These are phyloP conservation scores for Microctonus aethiopoides DNA, from an alignment of 2,888 invertebrate species.

Conservation along the genomic window DNA sequence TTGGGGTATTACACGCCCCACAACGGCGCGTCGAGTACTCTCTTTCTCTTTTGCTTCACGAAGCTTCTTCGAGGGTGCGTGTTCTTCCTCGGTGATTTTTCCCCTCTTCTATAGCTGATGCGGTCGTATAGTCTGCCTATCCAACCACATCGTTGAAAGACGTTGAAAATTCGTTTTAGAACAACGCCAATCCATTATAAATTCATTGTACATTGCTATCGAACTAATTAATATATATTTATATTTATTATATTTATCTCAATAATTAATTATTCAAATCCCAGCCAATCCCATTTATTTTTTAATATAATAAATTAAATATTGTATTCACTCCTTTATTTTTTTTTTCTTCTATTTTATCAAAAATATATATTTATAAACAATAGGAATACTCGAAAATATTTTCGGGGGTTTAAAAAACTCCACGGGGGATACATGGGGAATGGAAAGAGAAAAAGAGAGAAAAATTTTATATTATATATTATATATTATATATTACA, in stretches of 20 bases:
- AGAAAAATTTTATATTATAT: too few species aligned
- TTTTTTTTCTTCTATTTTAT: neutral
- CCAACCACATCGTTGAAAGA: neutral
- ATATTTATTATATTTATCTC: neutral
- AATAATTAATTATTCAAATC: neutral
- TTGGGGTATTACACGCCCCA: slow-evolving; percentile 64
- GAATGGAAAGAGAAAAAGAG: neutral
- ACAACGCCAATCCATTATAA: slow-evolving; percentile 66
- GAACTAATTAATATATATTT: slow-evolving; percentile 62
- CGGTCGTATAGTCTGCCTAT: slow-evolving; percentile 1
- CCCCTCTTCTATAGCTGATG: slow-evolving; percentile 28
- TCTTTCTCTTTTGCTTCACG: slow-evolving; percentile 30
- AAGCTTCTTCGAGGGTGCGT: slow-evolving; percentile 14
- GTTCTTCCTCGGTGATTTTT: slow-evolving; percentile 25
- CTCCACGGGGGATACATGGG: neutral
- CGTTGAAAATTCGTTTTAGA: slow-evolving; percentile 59
- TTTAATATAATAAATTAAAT: too few species aligned
- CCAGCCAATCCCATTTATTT: neutral
- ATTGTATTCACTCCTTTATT: too few species aligned
- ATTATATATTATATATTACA: neutral
- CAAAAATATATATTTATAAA: neutral
- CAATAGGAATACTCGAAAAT: neutral
- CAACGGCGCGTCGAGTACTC: slow-evolving; percentile 39
- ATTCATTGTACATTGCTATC: slow-evolving; percentile 65
- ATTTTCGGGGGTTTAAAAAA: neutral